phyloP scores from a whole-genome alignment of 2,888 invertebrate genomes.

The Belgica antarctica region DNA sequence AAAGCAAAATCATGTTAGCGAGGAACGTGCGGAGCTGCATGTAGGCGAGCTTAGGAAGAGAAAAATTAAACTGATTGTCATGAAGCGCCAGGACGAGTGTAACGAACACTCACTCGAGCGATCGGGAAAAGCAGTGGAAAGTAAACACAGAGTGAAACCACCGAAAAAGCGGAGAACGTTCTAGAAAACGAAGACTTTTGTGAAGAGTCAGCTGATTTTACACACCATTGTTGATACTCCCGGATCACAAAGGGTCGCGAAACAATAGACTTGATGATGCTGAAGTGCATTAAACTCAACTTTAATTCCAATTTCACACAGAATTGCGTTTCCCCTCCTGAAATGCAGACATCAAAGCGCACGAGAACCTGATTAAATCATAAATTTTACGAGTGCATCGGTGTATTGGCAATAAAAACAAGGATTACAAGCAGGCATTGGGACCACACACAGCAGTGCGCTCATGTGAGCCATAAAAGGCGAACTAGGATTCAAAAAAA shows the following conservation, averaged over 20 bases:
- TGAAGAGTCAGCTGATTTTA: constrained; percentile 19
- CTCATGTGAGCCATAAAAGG: constrained; percentile 28
- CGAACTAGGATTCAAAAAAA: constrained; percentile 8
- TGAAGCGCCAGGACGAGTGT: constrained; percentile 4
- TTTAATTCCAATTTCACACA: not conserved
- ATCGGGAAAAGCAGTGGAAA: no score
- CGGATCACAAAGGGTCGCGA: not conserved
- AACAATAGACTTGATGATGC: not conserved
- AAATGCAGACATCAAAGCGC: not conserved
- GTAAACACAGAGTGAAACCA: no score
- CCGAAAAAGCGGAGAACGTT: not conserved
- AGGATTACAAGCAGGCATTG: not conserved
- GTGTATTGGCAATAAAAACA: constrained; percentile 21
- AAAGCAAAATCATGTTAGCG: not conserved
- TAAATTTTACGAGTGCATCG: constrained; percentile 24
- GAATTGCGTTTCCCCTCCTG: not conserved
- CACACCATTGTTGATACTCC: constrained; percentile 8
- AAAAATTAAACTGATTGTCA: not conserved
- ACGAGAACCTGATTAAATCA: constrained; percentile 29
- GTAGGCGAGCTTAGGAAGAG: constrained; percentile 8
- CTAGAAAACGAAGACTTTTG: not conserved
- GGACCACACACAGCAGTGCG: constrained; percentile 27
- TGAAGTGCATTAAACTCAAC: constrained; percentile 5
- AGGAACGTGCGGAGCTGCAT: constrained; percentile 27
- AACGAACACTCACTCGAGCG: no score